These are phyloP conservation scores for Drosophila ficusphila DNA, from an alignment of 1,140 invertebrate genomes.

Conservation along the genomic window DNA sequence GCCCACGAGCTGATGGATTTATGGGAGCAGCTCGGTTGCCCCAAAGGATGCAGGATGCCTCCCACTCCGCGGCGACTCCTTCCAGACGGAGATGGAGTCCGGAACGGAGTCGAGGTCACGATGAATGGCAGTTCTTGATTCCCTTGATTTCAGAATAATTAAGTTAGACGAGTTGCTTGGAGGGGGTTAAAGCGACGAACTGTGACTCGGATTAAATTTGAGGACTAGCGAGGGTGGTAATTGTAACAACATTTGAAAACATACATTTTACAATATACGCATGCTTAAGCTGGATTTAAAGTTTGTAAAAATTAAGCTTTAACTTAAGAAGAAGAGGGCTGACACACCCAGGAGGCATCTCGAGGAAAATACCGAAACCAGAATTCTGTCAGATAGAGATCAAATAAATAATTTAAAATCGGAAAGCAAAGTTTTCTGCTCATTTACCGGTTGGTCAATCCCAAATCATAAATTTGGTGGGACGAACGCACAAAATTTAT, in stretches of 20 bases:
- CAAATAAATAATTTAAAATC: too few species aligned
- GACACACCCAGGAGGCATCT: too few species aligned
- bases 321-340: too few species aligned
- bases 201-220: conserved; percentile 3
- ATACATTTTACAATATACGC: background rate
- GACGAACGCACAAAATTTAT: too few species aligned
- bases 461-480: too few species aligned
- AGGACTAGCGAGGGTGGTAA: conserved; percentile 1
- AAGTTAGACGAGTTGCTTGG: conserved; percentile 63
- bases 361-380: too few species aligned
- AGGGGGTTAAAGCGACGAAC: background rate
- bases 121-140: conserved; percentile 74
- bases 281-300: background rate
- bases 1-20: conserved; percentile 44
- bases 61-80: background rate
- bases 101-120: conserved; percentile 29
- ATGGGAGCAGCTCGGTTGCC: conserved; percentile 20
- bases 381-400: too few species aligned
- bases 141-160: conserved; percentile 72
- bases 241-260: background rate
- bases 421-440: too few species aligned
- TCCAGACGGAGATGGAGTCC: conserved; percentile 20
- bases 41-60: conserved; percentile 3
- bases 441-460: too few species aligned
- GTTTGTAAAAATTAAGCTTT: too few species aligned